Percentiles rank a stretch among this genome's conserved stretches.
These are phyloP conservation scores for Tenebrio molitor DNA, from an alignment of 1,140 invertebrate genomes.

Conservation along the genomic window DNA sequence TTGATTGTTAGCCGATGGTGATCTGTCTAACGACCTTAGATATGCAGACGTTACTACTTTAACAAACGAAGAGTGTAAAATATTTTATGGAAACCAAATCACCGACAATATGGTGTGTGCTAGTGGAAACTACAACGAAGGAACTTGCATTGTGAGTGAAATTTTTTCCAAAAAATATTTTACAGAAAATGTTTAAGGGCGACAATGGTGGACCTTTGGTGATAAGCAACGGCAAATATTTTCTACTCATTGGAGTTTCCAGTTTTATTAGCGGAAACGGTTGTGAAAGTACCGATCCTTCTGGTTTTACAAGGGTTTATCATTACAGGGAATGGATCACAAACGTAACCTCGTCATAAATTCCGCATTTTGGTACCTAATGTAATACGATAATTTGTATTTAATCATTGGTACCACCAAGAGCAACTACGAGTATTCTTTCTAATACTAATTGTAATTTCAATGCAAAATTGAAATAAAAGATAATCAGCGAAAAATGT, in stretches of 20 bases:
- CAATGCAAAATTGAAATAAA: too few relatives aligned
- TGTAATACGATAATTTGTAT: too few relatives aligned
- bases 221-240: neutral
- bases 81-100: neutral
- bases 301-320: neutral
- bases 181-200: neutral
- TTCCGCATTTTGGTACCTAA: too few relatives aligned
- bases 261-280: neutral
- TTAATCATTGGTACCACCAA: too few relatives aligned
- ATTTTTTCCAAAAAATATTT: too few relatives aligned
- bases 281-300: neutral
- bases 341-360: neutral
- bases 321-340: neutral
- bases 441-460: too few relatives aligned
- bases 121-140: neutral
- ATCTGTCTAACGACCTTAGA: neutral
- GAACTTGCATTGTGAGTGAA: conserved; percentile 5
- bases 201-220: conserved; percentile 4
- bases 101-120: neutral
- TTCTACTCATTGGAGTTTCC: neutral
- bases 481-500: too few relatives aligned
- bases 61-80: neutral
- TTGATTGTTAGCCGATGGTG: neutral
- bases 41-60: neutral
- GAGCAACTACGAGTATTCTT: too few relatives aligned